Evolutionary conservation across 2,888 invertebrate genomes (phyloP), one percentile per base, ranked within the genome.

Genomic region (Cabera pusaria): DNA sequence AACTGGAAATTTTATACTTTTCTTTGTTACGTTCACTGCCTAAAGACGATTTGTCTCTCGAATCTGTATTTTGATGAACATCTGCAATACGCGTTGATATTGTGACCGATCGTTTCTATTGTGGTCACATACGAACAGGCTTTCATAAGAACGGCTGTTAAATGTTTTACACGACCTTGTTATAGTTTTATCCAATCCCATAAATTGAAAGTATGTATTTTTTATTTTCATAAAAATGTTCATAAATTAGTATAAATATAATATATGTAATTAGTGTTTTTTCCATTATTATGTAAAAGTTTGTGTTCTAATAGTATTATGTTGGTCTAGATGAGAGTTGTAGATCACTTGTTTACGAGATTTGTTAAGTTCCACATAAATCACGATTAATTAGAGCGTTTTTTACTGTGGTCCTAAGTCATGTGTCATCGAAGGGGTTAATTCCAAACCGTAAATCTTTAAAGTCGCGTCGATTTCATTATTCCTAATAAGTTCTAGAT

Each of bases 401-500:
- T 65, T 64, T 55, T 64, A 67, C 59, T 56, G 49, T 50, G 53
- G 56, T 61, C 53, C 50, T 40, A 53, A 56, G 43, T 53, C 52
- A 50, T 43, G 50, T 51, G 53, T 56, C 49, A 51, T 53, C 57
- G 52, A 52, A 49, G 44, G 14, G 31, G 45, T 48, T 52, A 41
- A 58, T 62, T 44, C 47, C 50, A 41, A 46, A 52, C 44, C 48
- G 44, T 55, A 58, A 51, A 56, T 57, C 51, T 56, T 56, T 59
- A 56, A 53, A 59, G 54, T 70, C 62, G 54, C 65, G 59, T 64
- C 66, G 47, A 65, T 64, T 64, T 64, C 65, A 72, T 72, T 75
- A 77, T 74, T 79, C 70, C 70, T 74, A 69, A 74, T 83, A 67
- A 75, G 80, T 88, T 88, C 87, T 88, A 88, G 87, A 87, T 88